A percentile compares a stretch with the other conserved stretches of the same genome.
These are phyloP conservation scores for Acestrorhynchus altus DNA, from an alignment of 2,797 vertebrate species.

Conservation along the genomic window DNA sequence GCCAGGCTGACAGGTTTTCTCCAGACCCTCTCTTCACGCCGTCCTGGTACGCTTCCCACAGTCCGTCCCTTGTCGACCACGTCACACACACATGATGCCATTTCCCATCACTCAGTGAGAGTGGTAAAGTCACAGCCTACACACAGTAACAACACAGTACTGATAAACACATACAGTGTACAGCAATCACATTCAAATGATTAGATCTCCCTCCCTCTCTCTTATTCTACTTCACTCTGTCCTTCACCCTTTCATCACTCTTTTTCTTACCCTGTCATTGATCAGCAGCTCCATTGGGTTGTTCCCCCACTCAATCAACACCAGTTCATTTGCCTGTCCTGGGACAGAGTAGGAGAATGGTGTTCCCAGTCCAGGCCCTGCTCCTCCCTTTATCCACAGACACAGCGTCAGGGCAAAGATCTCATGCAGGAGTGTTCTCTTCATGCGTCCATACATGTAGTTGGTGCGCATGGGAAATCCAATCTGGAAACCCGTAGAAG, in stretches of 20 bases:
- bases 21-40: constrained; percentile 76
- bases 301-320: constrained; percentile 87
- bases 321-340: constrained; percentile 85
- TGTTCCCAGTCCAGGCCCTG: constrained; percentile 79
- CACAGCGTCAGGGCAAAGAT: constrained; percentile 86
- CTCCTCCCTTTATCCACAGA: constrained; percentile 83
- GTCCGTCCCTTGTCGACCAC: constrained; percentile 84
- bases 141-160: constrained; percentile 11
- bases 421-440: constrained; percentile 80
- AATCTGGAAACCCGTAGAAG: constrained; percentile 79
- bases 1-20: constrained; percentile 79
- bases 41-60: constrained; percentile 83
- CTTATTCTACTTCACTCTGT: no score
- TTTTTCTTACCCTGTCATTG: constrained; percentile 67
- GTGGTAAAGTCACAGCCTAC: constrained; percentile 78
- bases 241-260: background rate
- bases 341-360: constrained; percentile 88
- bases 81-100: constrained; percentile 89
- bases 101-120: constrained; percentile 79
- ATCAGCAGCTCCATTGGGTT: constrained; percentile 86
- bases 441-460: constrained; percentile 85
- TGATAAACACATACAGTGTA: background rate
- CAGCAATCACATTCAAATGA: background rate
- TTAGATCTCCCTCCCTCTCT: background rate
- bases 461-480: constrained; percentile 86